phyloP scores from a whole-genome alignment of 2,797 vertebrate genomes.

The Brotula barbata region DNA sequence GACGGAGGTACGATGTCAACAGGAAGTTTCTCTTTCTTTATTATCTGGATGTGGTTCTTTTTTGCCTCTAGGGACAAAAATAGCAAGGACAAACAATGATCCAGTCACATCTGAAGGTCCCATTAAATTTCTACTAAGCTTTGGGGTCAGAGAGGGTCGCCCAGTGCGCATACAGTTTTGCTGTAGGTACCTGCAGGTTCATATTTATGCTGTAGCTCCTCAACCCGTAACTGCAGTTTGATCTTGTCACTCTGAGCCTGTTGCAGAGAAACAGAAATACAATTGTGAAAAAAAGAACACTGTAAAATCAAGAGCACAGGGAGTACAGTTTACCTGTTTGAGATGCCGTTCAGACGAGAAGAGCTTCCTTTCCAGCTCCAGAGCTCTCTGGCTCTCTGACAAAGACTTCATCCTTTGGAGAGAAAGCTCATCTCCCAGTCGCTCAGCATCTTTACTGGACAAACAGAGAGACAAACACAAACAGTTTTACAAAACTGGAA shows the following conservation, averaged over 20 bases:
- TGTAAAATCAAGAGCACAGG: background rate
- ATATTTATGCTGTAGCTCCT: conserved; percentile 91
- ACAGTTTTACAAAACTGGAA: background rate
- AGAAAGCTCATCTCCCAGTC: conserved; percentile 87
- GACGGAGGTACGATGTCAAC: conserved; percentile 35
- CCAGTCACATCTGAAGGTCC: background rate
- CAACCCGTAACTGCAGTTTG: conserved; percentile 85
- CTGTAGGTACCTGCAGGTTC: conserved; percentile 85
- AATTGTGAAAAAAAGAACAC: background rate
- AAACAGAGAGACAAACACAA: conserved; percentile 18
- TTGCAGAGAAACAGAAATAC: background rate
- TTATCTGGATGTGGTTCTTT: conserved; percentile 74
- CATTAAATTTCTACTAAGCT: background rate
- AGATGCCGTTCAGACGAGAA: conserved; percentile 84
- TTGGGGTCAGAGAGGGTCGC: accelerated
- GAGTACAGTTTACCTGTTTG: conserved; percentile 70
- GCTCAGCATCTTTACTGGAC: conserved; percentile 86
- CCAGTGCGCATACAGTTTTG: background rate
- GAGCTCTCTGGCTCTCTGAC: conserved; percentile 90
- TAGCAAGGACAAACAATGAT: background rate
- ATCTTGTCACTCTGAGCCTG: conserved; percentile 87
- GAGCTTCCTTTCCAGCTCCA: conserved; percentile 93
- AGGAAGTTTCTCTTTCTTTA: conserved; percentile 85
- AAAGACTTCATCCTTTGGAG: conserved; percentile 93
- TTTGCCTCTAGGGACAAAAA: conserved; percentile 73